Conservation (phyloP, 2,113 vertebrate species). For the Austrofundulus limnaeus region DNA sequence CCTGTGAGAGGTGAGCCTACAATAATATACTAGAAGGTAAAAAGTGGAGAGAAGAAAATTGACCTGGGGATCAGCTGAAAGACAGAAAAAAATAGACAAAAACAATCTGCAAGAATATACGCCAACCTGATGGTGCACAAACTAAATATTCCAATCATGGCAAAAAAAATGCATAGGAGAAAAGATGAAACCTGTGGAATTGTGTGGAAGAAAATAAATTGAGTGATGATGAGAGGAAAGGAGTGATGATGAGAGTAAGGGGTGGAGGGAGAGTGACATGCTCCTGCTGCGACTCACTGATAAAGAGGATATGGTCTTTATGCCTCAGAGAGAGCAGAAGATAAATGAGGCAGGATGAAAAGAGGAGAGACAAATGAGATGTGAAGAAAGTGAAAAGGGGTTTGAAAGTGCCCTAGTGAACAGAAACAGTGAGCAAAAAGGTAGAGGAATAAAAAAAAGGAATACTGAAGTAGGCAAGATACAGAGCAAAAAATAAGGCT, state of each 20-base stretch:
- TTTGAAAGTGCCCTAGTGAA: conserved; percentile 25
- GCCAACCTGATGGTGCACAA: conserved; percentile 6
- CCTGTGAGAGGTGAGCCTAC: not conserved
- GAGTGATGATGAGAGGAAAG: conserved; percentile 29
- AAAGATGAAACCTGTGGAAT: conserved; percentile 16
- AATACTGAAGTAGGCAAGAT: conserved; percentile 24
- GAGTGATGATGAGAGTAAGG: conserved; percentile 35
- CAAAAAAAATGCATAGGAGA: conserved; percentile 8
- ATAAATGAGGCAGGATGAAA: conserved; percentile 55
- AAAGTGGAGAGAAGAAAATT: conserved; percentile 14
- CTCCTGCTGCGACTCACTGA: conserved; percentile 56
- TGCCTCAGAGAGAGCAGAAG: conserved; percentile 39
- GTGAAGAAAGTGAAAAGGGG: conserved; percentile 23
- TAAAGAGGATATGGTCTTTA: conserved; percentile 53
- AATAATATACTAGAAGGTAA: conserved; percentile 8
- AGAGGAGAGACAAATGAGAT: conserved; percentile 42
- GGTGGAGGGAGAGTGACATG: conserved; percentile 36
- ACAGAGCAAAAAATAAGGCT: not conserved
- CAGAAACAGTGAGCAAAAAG: conserved; percentile 9
- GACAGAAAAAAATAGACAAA: conserved; percentile 7
- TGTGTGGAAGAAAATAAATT: conserved; percentile 15
- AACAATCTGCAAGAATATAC: conserved; percentile 22
- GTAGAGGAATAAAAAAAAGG: not conserved
- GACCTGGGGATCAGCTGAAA: conserved; percentile 7
- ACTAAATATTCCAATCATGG: conserved; percentile 27